Evolutionary conservation across 2,888 invertebrate genomes (phyloP), one percentile per base, ranked within the genome.

Genomic region (Drosophila limbata): DNA sequence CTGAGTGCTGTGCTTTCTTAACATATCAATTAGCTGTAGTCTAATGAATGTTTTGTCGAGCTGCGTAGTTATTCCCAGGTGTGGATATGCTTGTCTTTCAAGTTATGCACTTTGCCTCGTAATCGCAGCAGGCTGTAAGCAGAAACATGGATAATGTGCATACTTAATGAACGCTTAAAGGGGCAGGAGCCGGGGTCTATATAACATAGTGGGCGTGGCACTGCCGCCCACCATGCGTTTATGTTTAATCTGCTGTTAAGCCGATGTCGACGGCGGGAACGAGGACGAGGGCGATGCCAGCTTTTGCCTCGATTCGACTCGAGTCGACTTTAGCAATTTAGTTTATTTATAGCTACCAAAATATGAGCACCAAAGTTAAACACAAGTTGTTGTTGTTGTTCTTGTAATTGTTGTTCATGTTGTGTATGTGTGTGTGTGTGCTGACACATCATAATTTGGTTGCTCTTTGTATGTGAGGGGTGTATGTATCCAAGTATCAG

Each of bases 341-440:
- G 85, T 83, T 87, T 83, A 83, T 83, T 83, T 83, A 83, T 87
- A 77, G 83, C 83, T 68, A 65, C 62, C 88, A 79, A 83, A 87
- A 83, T 87, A 76, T 84, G 82, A 84, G 85, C 76, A 63, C 69
- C 77, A 55, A 61, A 67, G 77, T 59, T 52, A 67, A 55, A 66
- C 17, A 51, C 47, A 62, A 37, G 60, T 25, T 63, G 37, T 15
- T 61, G 44, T 17, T 67, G 52, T 59, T 66, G 65, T 53, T 55
- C n/a, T n/a, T n/a, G 56, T 68, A 67, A 25, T 47, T 35, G 19
- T 19, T 51, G 56, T 56, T 15, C 17, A 39, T 48, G 44, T 60
- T 6, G 25, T 21, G 5, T 21, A 5, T 25, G 21, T 6, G 2
- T n/a, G n/a, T 67, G 40, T 53, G 64, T 65, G 39, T 75, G 82